Evolutionary conservation across 2,888 invertebrate genomes (phyloP), one percentile per base, ranked within the genome.

Genomic region (Papilio elwesi): DNA sequence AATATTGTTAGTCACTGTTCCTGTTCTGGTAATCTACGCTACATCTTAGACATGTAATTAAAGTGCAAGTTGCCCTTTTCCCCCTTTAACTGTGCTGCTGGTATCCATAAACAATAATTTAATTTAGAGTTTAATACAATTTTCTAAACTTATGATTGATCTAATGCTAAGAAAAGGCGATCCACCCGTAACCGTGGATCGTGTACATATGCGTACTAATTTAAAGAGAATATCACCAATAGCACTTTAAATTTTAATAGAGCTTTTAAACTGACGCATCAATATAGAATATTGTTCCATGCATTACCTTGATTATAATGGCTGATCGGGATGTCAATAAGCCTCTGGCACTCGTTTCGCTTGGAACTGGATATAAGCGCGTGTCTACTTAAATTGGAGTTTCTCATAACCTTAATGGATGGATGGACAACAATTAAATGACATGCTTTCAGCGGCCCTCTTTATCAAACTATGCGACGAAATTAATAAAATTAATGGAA

Each of bases 231-330:
- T 59, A 59, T 38, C 43, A 5, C 59, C 7, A 59, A n/a, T n/a
- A 26, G 43, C n/a, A 59, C 43, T 59, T 59, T 43, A 59, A 59
- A 59, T 59, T 59, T 15, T n/a, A 59, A 59, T 3, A 59, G 59
- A 9, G 59, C 59, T 59, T 59, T 57, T 57, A 57, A 57, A 36
- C 36, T 57, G 57, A 57, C 36, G 13, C 57, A 57, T 57, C 43
- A n/a, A 15, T 59, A 59, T 43, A 59, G n/a, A 59, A 43, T 59
- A 43, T 59, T 38, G 38, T 59, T 16, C n/a, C 36, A n/a, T 65
- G 49, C 51, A 49, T 65, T 49, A 65, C 36, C 49, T 48, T 65
- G 51, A 65, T 70, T 64, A 63, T 43, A 52, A 48, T 64, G 53
- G 64, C 53, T 36, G 53, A 70, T 63, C 43, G 38, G 10, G 38